These are phyloP conservation scores for Girardinichthys multiradiatus DNA, from an alignment of 2,113 vertebrate genomes.

Conservation along the genomic window DNA sequence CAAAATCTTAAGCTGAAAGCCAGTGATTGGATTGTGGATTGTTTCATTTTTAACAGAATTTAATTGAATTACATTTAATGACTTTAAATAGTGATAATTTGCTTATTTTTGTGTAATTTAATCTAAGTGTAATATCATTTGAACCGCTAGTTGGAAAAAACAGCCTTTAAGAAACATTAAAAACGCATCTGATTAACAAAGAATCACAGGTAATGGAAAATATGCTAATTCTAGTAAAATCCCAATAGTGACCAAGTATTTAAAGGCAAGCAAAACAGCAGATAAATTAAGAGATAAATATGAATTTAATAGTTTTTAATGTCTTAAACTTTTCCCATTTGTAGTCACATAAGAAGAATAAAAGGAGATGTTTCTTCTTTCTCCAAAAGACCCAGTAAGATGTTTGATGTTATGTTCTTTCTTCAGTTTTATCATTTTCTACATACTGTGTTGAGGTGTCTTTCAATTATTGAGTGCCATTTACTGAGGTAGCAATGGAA, in stretches of 20 bases:
- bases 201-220: neutral
- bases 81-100: neutral
- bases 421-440: slow-evolving; percentile 33
- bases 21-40: neutral
- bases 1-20: neutral
- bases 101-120: too few species aligned
- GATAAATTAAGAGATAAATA: neutral
- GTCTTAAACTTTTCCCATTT: neutral
- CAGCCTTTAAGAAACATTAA: too few species aligned
- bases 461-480: slow-evolving; percentile 62
- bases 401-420: slow-evolving; percentile 42
- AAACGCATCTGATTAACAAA: neutral
- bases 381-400: slow-evolving; percentile 35
- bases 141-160: too few species aligned
- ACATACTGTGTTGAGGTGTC: slow-evolving; percentile 20
- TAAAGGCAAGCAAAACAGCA: neutral
- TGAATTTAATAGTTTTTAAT: neutral
- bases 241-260: too few species aligned
- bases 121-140: too few species aligned
- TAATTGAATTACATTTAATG: too few species aligned
- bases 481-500: slow-evolving; percentile 57
- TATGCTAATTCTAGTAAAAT: neutral
- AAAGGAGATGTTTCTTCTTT: neutral
- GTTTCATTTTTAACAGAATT: too few species aligned
- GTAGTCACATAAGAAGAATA: neutral